Percentiles rank a stretch among this genome's conserved stretches.
These are phyloP conservation scores for Hypothenemus hampei DNA, from an alignment of 1,140 invertebrate genomes.

Conservation along the genomic window DNA sequence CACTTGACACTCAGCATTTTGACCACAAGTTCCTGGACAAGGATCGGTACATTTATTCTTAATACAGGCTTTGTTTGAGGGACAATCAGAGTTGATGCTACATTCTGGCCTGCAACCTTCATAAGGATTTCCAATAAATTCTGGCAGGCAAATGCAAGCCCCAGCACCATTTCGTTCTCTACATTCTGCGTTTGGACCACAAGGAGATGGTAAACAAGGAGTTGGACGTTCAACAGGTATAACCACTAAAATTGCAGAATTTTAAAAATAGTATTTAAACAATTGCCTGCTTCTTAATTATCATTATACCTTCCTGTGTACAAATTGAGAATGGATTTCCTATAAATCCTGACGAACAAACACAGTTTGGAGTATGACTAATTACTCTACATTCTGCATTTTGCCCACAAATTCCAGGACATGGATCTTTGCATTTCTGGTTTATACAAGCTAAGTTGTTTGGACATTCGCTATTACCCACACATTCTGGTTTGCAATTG, in stretches of 20 bases:
- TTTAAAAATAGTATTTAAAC: not conserved
- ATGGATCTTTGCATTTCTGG: constrained; percentile 69
- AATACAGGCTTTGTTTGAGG: constrained; percentile 55
- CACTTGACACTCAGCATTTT: constrained; percentile 58
- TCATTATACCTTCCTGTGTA: constrained; percentile 7
- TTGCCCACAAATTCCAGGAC: constrained; percentile 65
- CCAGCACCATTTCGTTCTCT: constrained; percentile 61
- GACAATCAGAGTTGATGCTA: constrained; percentile 63
- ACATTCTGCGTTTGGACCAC: constrained; percentile 66
- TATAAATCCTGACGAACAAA: constrained; percentile 57
- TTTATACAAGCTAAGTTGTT: constrained; percentile 65
- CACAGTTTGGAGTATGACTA: constrained; percentile 72
- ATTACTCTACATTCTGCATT: constrained; percentile 67
- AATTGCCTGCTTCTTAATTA: too few relatives aligned
- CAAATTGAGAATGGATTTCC: constrained; percentile 60
- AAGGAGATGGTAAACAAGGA: constrained; percentile 64
- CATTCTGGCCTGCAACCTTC: constrained; percentile 69
- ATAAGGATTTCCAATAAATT: constrained; percentile 69
- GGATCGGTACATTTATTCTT: constrained; percentile 60
- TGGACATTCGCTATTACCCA: constrained; percentile 66
- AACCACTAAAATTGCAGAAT: constrained; percentile 27
- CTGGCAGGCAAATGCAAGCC: constrained; percentile 59
- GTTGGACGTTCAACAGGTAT: constrained; percentile 42
- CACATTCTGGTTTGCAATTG: constrained; percentile 69
- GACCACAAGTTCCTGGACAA: constrained; percentile 61